A percentile compares a stretch with the other conserved stretches of the same genome.
These are phyloP conservation scores for Parazoanthus swiftii DNA, from an alignment of 92 coral and sea anemone species.

Conservation along the genomic window DNA sequence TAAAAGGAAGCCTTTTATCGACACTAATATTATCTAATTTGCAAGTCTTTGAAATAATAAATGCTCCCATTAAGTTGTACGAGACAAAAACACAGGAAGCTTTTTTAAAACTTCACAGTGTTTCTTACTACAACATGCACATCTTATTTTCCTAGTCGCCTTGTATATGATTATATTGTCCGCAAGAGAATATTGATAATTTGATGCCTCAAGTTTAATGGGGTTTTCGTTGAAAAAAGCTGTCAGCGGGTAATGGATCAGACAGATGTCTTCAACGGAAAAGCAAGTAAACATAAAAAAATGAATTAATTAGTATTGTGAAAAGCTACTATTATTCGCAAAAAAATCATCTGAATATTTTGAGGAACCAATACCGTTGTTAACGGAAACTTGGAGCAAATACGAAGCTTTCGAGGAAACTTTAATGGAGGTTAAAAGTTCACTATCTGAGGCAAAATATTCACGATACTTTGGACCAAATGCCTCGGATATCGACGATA, in stretches of 20 bases:
- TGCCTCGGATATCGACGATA: not conserved
- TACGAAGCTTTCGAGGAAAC: not conserved
- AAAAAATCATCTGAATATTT: not conserved
- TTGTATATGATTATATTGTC: not conserved
- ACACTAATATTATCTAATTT: not conserved
- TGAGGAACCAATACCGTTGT: not conserved
- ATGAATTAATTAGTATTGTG: conserved; percentile 21
- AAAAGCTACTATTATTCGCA: not conserved
- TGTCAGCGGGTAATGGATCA: not conserved
- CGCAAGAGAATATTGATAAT: not conserved
- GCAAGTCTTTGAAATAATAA: not conserved
- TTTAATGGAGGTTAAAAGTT: not conserved
- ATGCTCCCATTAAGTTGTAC: not conserved
- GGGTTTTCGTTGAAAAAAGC: not conserved
- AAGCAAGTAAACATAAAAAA: not conserved
- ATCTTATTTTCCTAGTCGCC: not conserved
- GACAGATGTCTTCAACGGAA: not conserved
- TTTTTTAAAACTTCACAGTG: not conserved
- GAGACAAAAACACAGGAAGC: conserved; percentile 13
- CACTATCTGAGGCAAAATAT: conserved; percentile 5
- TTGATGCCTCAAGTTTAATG: not conserved
- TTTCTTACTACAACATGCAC: not conserved
- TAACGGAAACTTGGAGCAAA: not conserved
- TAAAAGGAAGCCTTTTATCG: not conserved
- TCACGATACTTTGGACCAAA: conserved; percentile 33